These are phyloP conservation scores for Podilymbus podiceps DNA, from an alignment of 2,113 vertebrate genomes.

Conservation along the genomic window DNA sequence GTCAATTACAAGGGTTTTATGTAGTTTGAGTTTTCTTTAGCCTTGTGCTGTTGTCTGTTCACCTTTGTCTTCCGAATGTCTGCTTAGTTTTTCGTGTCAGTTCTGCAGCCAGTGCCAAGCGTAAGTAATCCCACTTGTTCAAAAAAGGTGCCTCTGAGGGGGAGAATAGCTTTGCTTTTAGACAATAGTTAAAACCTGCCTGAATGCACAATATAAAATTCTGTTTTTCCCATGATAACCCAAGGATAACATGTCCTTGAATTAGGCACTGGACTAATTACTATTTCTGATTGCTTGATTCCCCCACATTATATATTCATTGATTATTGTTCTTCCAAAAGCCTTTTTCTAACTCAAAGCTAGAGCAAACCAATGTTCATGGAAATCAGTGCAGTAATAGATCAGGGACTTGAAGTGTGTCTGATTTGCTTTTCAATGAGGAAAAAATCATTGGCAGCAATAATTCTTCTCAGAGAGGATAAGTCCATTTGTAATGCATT, in stretches of 20 bases:
- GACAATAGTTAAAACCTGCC: background rate
- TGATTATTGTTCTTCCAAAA: conserved; percentile 20
- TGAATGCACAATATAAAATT: background rate
- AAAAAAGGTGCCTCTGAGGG: background rate
- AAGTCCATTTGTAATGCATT: conserved; percentile 66
- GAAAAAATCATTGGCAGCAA: conserved; percentile 51
- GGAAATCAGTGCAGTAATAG: conserved; percentile 68
- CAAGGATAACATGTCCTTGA: background rate
- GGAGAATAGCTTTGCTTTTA: background rate
- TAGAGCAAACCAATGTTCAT: conserved; percentile 55
- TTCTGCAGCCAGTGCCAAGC: background rate
- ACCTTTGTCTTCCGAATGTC: background rate
- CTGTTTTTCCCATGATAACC: background rate
- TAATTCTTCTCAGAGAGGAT: conserved; percentile 55
- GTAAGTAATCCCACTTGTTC: background rate
- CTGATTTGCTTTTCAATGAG: conserved; percentile 75
- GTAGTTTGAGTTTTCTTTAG: background rate
- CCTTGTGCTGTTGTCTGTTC: rapidly evolving
- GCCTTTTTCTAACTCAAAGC: conserved; percentile 5
- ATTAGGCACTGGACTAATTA: conserved; percentile 41
- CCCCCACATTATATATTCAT: conserved; percentile 46
- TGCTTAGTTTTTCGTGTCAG: background rate
- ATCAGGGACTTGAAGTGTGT: conserved; percentile 65
- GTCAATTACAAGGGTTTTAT: background rate
- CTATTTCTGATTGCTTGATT: conserved; percentile 49